A percentile compares a stretch with the other conserved stretches of the same genome.
Conservation (phyloP, 2,888 invertebrate genomes). For the Philopedon plagiatum region DNA sequence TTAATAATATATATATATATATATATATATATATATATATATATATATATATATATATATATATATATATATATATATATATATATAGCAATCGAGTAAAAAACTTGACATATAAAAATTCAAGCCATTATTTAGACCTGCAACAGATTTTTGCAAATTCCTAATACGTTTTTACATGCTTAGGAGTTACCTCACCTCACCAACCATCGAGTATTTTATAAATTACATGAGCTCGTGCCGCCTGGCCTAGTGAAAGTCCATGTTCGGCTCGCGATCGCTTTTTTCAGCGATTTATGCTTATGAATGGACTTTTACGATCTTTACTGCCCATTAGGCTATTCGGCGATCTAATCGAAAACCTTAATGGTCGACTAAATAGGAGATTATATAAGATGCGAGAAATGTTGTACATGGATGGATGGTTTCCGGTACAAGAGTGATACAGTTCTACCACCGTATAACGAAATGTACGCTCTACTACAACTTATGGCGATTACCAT, state of each 20-base stretch:
- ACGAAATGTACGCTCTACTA: conserved; percentile 1
- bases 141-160: conserved; percentile 14
- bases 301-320: conserved; percentile 53
- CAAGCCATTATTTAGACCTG: background rate
- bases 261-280: conserved; percentile 45
- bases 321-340: conserved; percentile 52
- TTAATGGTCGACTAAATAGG: conserved; percentile 45
- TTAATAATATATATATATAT: no score
- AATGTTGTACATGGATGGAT: conserved; percentile 48
- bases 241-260: conserved; percentile 52
- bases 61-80: no score
- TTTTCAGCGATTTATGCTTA: conserved; percentile 53
- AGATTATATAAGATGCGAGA: conserved; percentile 49
- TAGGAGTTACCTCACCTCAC: conserved; percentile 13
- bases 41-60: no score
- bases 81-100: background rate
- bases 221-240: conserved; percentile 49
- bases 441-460: conserved; percentile 44
- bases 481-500: background rate
- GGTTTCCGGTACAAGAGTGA: conserved; percentile 50
- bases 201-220: conserved; percentile 11
- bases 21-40: no score
- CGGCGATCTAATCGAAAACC: conserved; percentile 52
- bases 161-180: conserved; percentile 11
- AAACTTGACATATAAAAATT: background rate